Evolutionary conservation across 2,888 invertebrate species (phyloP).

Genomic region (Rutpela maculata): DNA sequence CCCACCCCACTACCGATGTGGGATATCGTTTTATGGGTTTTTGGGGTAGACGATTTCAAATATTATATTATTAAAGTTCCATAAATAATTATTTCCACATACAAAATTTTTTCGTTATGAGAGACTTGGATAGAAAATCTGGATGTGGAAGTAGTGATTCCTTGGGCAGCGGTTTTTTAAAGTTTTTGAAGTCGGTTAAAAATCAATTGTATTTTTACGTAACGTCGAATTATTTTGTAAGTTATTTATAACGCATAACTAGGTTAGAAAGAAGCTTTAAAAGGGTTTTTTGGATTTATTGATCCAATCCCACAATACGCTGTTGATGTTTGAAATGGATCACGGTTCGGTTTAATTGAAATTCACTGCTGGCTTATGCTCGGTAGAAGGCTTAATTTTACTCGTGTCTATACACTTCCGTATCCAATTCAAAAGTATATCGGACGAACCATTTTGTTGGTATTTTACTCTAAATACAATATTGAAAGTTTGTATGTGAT

Average conservation of each 20-base stretch:
- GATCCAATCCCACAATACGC: background rate
- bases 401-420: background rate
- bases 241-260: background rate
- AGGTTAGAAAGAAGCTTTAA: slow-evolving; percentile 8
- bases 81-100: no score
- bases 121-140: no score
- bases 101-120: no score
- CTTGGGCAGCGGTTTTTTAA: no score
- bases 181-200: no score
- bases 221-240: background rate
- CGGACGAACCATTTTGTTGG: background rate
- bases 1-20: background rate
- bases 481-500: no score
- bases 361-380: slow-evolving; percentile 12
- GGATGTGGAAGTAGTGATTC: no score
- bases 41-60: no score
- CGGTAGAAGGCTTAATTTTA: background rate
- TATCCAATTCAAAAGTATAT: slow-evolving; percentile 17
- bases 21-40: no score
- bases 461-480: background rate
- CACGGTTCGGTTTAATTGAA: slow-evolving; percentile 24
- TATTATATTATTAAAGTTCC: no score
- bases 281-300: slow-evolving; percentile 21
- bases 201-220: background rate
- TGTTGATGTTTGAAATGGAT: slow-evolving; percentile 25